A percentile compares a stretch with the other conserved stretches of the same genome.
Evolutionary conservation across 2,888 invertebrate genomes (phyloP).

Genomic region (Anagyrus pseudococci): DNA sequence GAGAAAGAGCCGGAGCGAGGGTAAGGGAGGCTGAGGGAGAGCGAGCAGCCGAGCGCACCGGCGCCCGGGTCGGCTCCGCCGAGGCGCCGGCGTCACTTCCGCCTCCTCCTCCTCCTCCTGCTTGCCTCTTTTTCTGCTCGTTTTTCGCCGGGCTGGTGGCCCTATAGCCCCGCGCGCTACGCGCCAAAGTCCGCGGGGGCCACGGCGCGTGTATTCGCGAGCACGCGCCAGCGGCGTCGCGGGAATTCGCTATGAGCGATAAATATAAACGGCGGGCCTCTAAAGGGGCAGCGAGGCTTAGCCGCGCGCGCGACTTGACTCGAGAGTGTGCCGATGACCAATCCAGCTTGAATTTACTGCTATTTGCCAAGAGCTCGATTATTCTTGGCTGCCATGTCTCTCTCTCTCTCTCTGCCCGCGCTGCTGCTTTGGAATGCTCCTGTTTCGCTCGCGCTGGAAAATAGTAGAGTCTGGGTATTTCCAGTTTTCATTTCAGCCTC

Average conservation of each 20-base stretch:
- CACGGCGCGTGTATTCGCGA: slow-evolving; percentile 11
- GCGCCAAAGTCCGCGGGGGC: slow-evolving; percentile 25
- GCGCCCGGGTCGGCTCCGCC: slow-evolving; percentile 59
- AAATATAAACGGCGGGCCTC: slow-evolving; percentile 23
- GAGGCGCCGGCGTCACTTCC: slow-evolving; percentile 62
- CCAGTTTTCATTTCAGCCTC: too few species aligned
- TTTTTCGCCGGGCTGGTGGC: slow-evolving; percentile 25
- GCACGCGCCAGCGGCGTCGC: slow-evolving; percentile 28
- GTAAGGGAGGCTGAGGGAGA: background rate
- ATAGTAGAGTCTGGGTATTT: too few species aligned
- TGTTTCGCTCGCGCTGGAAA: too few species aligned
- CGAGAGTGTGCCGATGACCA: slow-evolving; percentile 24
- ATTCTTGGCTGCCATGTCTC: too few species aligned
- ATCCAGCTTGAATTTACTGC: too few species aligned
- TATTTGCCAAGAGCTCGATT: too few species aligned
- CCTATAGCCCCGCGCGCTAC: slow-evolving; percentile 25
- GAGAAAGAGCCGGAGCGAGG: background rate
- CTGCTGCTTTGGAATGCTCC: too few species aligned
- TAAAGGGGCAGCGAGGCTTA: background rate
- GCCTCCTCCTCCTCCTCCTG: slow-evolving; percentile 41
- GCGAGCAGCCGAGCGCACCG: slow-evolving; percentile 58
- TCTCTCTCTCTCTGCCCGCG: too few species aligned
- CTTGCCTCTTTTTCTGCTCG: slow-evolving; percentile 37
- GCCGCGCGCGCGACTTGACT: too few species aligned
- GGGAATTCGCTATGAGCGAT: slow-evolving; percentile 30